Conservation (phyloP, 2,113 vertebrate species). For the Psephotus haematonotus region DNA sequence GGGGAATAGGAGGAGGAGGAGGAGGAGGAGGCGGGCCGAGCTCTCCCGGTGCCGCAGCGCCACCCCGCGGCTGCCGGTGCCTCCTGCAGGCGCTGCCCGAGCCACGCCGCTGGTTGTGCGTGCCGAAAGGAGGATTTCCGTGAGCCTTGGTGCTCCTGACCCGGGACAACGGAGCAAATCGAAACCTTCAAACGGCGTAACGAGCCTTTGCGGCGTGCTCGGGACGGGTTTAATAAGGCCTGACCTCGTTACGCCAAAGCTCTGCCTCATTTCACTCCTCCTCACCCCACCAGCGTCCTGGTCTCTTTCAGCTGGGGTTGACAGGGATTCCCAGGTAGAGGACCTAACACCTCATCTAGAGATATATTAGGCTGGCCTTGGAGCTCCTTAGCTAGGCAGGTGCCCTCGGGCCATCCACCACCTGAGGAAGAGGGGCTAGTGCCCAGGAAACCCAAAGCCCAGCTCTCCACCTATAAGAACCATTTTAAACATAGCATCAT, state of each 20-base stretch:
- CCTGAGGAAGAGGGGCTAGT: fast-evolving
- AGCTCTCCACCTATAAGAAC: fast-evolving
- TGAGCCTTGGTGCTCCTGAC: fast-evolving
- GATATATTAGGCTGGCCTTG: background rate
- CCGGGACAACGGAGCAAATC: fast-evolving
- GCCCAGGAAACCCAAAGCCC: background rate
- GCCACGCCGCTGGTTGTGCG: fast-evolving
- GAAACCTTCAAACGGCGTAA: fast-evolving
- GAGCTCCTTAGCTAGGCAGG: background rate
- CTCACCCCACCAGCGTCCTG: fast-evolving
- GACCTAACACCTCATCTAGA: fast-evolving
- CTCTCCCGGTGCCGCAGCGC: conserved; percentile 29
- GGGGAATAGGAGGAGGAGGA: fast-evolving
- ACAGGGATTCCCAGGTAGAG: background rate
- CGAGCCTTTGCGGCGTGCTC: fast-evolving
- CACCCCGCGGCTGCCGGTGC: conserved; percentile 45
- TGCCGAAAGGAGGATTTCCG: fast-evolving
- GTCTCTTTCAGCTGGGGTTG: background rate
- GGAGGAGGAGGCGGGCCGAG: fast-evolving
- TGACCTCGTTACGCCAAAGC: fast-evolving
- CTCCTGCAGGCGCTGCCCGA: background rate
- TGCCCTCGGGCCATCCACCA: fast-evolving
- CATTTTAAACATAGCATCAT: fast-evolving
- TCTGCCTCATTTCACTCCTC: background rate
- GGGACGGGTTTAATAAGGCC: fast-evolving